Evolutionary conservation across 2,113 vertebrate species (phyloP), one percentile per base, ranked within the genome.

Genomic region (Kobus ellipsiprymnus): DNA sequence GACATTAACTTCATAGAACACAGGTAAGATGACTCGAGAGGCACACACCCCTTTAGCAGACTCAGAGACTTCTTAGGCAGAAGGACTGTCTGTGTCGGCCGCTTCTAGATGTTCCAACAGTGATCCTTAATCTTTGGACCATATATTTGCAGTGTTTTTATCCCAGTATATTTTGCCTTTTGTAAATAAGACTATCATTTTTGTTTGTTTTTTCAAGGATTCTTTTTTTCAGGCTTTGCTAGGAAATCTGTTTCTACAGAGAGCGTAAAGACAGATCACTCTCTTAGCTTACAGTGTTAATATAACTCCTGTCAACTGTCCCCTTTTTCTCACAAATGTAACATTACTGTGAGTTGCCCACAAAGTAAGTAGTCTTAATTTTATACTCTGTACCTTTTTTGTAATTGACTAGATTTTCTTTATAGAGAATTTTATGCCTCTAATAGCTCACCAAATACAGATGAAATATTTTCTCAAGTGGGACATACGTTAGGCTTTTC

Each of bases 241-340:
- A 77, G 88, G 44, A 96, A 96, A 94, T 96, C 96, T 97, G 55
- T 93, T 95, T 96, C 14, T 97, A 0, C 44, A 86, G 1, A 81
- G 44, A 97, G n/a, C 29, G 55, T 21, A 59, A 54, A 77, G 30
- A 55, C 33, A 77, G 7, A 91, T 36, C 5, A 19, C 10, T 44
- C 1, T 83, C 12, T 96, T 55, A 55, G 13, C 74, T 44, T 96
- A 46, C 15, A 82, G 19, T 91, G 9, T 90, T 96, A 48, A 55
- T 83, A 10, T 83, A 59, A 82, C 23, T 62, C 16, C 13, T 90
- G 4, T 88, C 80, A 33, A 54, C 82, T 59, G 55, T 78, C 13
- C 67, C 64, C 15, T 77, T 44, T 50, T 36, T 93, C n/a, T 95
- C 44, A 40, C 46, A 91, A 52, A 10, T 80, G 0, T 71, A 77